Evolutionary conservation across 2,888 invertebrate genomes (phyloP), one percentile per base, ranked within the genome.

Genomic region (Sarcophaga variegata): DNA sequence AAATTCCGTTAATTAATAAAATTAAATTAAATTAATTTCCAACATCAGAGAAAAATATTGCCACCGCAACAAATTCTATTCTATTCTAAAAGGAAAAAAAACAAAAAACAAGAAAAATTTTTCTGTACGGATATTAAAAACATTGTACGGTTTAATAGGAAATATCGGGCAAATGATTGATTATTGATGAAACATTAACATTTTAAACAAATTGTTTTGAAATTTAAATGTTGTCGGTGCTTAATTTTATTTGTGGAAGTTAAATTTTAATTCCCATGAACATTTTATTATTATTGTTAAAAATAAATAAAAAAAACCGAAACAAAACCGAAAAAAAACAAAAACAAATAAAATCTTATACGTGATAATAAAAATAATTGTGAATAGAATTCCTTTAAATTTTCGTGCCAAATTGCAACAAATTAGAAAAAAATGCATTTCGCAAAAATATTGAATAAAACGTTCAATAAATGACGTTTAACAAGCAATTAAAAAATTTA

Each of bases 381-480:
- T 54, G 27, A 74, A 62, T 14, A 25, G 11, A 66, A 17, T 66
- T 47, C 12, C 8, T 22, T 81, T n/a, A 11, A 17, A 67, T 27
- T 20, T 66, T 72, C 25, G 22, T 4, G 20, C 54, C 20, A 79
- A 25, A 63, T 2, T 59, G 10, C 37, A 63, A 45, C 45, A 67
- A 22, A 83, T 72, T 66, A 12, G 27, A 66, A 77, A 66, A 59
- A 66, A 64, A 60, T 22, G n/a, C 27, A 60, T 67, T 67, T 63
- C 54, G 22, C 4, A 54, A 54, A 69, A 54, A 54, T 54, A 54
- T 54, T 12, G 69, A 27, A n/a, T 60, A 22, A 62, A 69, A 37
- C 74, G 37, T n/a, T 62, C 17, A 72, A 75, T 67, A 75, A 86
- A 63, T 76, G 72, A 59, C 74, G 70, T 74, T 78, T 81, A 74